Conservation (phyloP, 2,888 invertebrate genomes). For the Polydrusus cervinus region DNA sequence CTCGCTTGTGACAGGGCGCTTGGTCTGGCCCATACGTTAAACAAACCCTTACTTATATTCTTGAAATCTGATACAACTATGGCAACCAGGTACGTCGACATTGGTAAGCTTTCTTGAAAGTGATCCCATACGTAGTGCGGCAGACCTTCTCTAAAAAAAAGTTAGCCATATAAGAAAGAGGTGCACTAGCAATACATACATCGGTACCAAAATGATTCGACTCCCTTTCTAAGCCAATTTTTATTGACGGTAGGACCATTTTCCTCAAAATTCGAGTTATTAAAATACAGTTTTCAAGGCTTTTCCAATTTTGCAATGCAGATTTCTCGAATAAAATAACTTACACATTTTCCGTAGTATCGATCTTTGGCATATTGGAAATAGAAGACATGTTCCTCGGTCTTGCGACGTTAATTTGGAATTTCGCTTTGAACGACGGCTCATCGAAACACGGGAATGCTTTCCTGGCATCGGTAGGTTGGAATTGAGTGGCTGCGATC, state of each 20-base stretch:
- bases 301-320: background rate
- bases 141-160: constrained; percentile 72
- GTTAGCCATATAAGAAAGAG: too few relatives aligned
- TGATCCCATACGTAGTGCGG: constrained; percentile 84
- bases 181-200: too few relatives aligned
- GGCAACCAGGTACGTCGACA: constrained; percentile 93
- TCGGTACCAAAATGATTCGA: too few relatives aligned
- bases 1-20: constrained; percentile 82
- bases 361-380: constrained; percentile 82
- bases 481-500: constrained; percentile 88
- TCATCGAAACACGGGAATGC: constrained; percentile 94
- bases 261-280: too few relatives aligned
- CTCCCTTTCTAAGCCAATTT: too few relatives aligned
- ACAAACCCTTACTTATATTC: constrained; percentile 73
- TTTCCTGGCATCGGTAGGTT: constrained; percentile 85
- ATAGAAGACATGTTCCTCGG: constrained; percentile 82
- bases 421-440: constrained; percentile 87
- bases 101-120: constrained; percentile 84
- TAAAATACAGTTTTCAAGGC: too few relatives aligned
- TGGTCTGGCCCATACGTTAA: constrained; percentile 82
- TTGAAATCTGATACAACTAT: constrained; percentile 87
- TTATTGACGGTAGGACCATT: too few relatives aligned
- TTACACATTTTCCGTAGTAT: constrained; percentile 57
- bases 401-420: constrained; percentile 84
- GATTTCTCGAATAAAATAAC: constrained; percentile 24